phyloP scores from a whole-genome alignment of 2,888 invertebrate species.

The Adelphocoris suturalis region DNA sequence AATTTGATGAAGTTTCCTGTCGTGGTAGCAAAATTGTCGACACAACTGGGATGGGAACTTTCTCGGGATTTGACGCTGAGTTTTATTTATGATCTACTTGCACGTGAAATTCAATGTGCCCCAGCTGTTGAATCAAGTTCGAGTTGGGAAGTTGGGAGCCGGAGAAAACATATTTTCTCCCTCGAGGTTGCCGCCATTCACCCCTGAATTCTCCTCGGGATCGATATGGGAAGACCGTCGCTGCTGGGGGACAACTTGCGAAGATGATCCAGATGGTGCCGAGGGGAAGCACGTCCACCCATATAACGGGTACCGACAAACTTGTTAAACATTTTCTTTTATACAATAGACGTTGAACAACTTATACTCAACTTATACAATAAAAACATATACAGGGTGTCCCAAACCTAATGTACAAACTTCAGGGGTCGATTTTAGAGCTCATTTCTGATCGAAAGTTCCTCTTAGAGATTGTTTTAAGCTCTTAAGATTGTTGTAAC shows the following conservation, averaged over 20 bases:
- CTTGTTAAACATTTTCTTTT: neutral
- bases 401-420: too few relatives aligned
- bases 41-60: neutral
- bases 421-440: too few relatives aligned
- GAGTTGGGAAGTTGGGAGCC: neutral
- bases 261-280: constrained; percentile 37
- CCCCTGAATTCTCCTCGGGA: neutral
- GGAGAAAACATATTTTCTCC: constrained; percentile 13
- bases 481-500: too few relatives aligned
- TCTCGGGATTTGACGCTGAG: neutral
- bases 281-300: neutral
- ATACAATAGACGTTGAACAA: too few relatives aligned
- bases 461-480: too few relatives aligned
- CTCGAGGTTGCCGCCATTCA: neutral
- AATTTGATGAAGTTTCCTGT: neutral
- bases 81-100: neutral
- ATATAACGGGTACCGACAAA: constrained; percentile 11
- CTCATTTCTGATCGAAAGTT: too few relatives aligned
- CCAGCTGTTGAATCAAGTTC: constrained; percentile 14
- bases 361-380: too few relatives aligned
- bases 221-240: constrained; percentile 36
- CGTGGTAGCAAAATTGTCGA: neutral
- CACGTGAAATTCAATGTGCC: constrained; percentile 7
- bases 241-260: neutral
- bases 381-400: too few relatives aligned